Base-by-base conservation (phyloP, 2,888 invertebrate species). In the Drosophila mercatorum region DNA sequence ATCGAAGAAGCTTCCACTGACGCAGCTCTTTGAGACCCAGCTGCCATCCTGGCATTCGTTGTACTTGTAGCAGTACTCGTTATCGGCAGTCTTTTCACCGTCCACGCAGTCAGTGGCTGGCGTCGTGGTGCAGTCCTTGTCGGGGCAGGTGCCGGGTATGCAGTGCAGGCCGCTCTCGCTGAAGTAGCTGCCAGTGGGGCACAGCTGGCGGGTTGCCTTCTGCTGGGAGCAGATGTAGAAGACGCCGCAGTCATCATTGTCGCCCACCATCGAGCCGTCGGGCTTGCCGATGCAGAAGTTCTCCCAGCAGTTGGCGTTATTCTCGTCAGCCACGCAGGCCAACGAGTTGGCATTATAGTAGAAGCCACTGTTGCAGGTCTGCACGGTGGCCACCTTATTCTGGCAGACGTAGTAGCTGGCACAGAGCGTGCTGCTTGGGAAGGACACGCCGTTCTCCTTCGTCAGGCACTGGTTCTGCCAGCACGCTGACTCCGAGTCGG, bases 391-490 rank as follows among this genome's bases (percentile, higher is more conserved):
- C 3, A 62, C 26, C 12, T 76, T 51, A 4, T 75, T 40, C 5
- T 72, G 4, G 61, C 91, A 91, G 0, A 80, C 34, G 10, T 82
- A 85, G 70, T 81, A 92, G 17, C 38, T 68, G 47, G 68, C 57
- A 49, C 92, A 91, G 40, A 72, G 75, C 0, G 51, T 59, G 0
- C 8, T 41, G 59, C 86, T 69, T 0, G 69, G 6, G 12, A 88
- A 0, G 36, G 41, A 66, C 0, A 46, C 31, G 8, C 85, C 86
- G 71, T 78, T 64, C 0, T 38, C 5, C 59, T 75, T 10, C 2
- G 64, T 60, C 5, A 83, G 5, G 53, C 92, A 92, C 5, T 66
- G 53, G 60, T 89, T 90, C 67, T 91, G 81, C 89, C 88, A 90
- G 62, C 92, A 92, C 0, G 14, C 46, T 0, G 38, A 11, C 0